Conservation (phyloP, 2,888 invertebrate species). For the Drosophila melanocephala region DNA sequence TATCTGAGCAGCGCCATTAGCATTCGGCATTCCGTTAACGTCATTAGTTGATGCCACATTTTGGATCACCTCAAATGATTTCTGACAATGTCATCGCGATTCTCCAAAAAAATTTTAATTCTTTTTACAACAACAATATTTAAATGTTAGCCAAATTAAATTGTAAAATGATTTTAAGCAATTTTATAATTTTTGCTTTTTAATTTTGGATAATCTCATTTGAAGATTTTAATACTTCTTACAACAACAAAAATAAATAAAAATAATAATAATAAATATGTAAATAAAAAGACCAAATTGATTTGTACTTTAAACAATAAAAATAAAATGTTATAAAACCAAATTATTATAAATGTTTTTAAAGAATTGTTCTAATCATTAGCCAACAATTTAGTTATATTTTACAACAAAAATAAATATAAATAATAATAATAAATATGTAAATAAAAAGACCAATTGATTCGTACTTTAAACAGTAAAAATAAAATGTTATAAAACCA, state of each 20-base stretch:
- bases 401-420: background rate
- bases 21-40: slow-evolving; percentile 54
- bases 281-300: background rate
- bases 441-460: background rate
- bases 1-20: slow-evolving; percentile 42
- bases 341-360: background rate
- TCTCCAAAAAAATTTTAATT: background rate
- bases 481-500: background rate
- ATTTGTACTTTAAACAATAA: background rate
- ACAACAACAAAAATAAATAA: background rate
- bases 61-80: slow-evolving; percentile 44
- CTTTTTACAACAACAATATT: background rate
- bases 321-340: background rate
- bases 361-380: background rate
- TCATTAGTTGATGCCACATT: slow-evolving; percentile 67
- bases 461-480: background rate
- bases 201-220: background rate
- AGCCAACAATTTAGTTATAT: background rate
- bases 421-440: background rate
- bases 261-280: background rate
- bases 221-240: background rate
- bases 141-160: background rate
- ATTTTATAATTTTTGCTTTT: background rate
- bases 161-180: background rate
- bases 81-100: slow-evolving; percentile 35